Evolutionary conservation across 2,888 invertebrate species (phyloP).

Genomic region (Halocaridina rubra): DNA sequence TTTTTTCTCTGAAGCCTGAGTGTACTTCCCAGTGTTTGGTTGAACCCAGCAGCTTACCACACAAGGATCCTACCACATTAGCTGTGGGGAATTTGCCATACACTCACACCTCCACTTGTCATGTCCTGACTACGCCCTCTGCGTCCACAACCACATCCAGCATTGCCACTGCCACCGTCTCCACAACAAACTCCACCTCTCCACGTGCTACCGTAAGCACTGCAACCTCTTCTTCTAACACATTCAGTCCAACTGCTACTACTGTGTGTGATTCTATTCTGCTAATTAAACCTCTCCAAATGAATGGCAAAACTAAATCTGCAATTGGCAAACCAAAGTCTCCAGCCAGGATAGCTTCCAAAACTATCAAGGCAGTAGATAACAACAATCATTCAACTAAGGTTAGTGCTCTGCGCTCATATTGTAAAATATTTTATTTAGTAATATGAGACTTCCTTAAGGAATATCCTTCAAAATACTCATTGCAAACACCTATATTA

Average conservation of each 20-base stretch:
- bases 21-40: constrained; percentile 32
- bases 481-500: too few relatives aligned
- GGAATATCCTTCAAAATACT: too few relatives aligned
- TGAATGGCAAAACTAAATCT: neutral
- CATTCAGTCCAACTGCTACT: neutral
- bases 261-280: constrained; percentile 6
- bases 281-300: constrained; percentile 11
- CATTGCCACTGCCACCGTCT: neutral
- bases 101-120: neutral
- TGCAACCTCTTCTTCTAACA: neutral
- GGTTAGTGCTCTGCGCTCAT: too few relatives aligned
- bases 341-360: neutral
- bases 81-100: neutral
- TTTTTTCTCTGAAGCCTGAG: constrained; percentile 38
- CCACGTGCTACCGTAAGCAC: neutral
- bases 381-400: constrained; percentile 18
- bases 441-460: too few relatives aligned
- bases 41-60: constrained; percentile 32
- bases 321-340: constrained; percentile 6
- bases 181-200: constrained; percentile 7
- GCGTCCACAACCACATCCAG: constrained; percentile 12
- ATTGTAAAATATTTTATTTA: too few relatives aligned
- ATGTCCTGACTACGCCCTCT: constrained; percentile 4
- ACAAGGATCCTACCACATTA: constrained; percentile 23
- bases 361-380: neutral